Percentiles rank a stretch among this genome's conserved stretches.
These are phyloP conservation scores for Hexactinellida sp. DNA, from an alignment of 37 sponge, comb jelly and placozoan species.

Conservation along the genomic window DNA sequence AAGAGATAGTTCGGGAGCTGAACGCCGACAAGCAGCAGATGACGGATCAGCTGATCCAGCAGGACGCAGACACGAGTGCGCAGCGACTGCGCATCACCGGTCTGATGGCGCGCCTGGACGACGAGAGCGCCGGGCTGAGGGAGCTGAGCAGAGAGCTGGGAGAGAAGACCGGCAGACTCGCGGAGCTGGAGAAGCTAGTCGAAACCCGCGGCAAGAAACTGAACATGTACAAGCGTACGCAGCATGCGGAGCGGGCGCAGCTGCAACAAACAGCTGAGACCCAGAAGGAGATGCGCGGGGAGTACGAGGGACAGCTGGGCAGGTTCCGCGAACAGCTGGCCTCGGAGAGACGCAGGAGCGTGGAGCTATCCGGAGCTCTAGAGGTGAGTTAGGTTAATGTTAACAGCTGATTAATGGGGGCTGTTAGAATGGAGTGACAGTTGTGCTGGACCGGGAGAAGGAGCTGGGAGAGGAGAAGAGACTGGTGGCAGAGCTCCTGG, in stretches of 20 bases:
- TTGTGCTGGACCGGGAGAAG: not conserved
- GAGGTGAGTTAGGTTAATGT: not conserved
- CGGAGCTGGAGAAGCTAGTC: not conserved
- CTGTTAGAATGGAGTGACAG: not conserved
- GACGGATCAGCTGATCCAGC: not conserved
- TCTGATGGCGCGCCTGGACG: not conserved
- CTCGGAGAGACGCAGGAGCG: not conserved
- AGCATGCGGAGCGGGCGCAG: not conserved
- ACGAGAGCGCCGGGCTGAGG: not conserved
- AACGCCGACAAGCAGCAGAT: not conserved
- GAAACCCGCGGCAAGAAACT: not conserved
- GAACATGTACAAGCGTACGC: not conserved
- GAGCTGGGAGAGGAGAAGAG: slow-evolving; percentile 14
- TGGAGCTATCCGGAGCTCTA: not conserved
- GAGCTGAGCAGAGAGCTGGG: not conserved
- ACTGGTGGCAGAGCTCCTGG: not conserved
- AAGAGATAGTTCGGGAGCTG: not conserved
- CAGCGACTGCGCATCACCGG: not conserved
- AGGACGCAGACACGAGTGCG: not conserved
- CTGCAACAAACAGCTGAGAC: not conserved
- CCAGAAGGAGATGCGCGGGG: not conserved
- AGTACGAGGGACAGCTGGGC: not conserved
- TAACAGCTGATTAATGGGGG: too few relatives aligned
- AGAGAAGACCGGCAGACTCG: not conserved
- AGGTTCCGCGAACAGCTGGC: not conserved